Conservation (phyloP, 35 echinoderm and acorn worm species). For the Apostichopus japonicus region DNA sequence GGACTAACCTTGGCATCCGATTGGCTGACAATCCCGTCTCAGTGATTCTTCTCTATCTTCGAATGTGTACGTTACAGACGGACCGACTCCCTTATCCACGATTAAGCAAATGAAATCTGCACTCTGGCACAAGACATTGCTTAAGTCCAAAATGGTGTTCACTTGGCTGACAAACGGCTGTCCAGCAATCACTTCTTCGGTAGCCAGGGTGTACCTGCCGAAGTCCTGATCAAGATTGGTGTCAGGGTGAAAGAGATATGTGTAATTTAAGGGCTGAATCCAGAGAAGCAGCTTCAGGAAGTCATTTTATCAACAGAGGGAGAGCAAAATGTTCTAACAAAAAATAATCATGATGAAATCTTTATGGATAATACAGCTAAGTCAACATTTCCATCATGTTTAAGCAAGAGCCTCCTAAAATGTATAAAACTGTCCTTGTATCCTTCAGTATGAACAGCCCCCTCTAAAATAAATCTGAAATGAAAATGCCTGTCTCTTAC, state of each 20-base stretch:
- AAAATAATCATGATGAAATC: too few species aligned
- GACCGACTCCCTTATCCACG: not conserved
- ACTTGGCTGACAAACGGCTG: constrained; percentile 13
- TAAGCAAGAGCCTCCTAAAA: too few species aligned
- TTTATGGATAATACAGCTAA: too few species aligned
- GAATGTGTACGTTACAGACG: not conserved
- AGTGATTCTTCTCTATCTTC: not conserved
- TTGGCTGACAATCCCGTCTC: not conserved
- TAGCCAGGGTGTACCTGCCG: not conserved
- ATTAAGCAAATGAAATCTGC: not conserved
- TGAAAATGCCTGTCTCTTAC: constrained; percentile 12
- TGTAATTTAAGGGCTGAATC: too few species aligned
- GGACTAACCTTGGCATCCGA: constrained; percentile 1
- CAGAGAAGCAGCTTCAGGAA: too few species aligned
- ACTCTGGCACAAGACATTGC: not conserved
- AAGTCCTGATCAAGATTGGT: not conserved
- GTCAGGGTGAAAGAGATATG: too few species aligned
- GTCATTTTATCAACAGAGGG: too few species aligned
- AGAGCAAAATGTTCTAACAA: too few species aligned
- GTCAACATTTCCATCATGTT: too few species aligned
- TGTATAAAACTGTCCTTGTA: too few species aligned
- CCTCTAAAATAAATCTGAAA: too few species aligned
- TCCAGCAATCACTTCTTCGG: not conserved
- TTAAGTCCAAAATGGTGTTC: not conserved
- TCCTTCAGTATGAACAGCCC: too few species aligned